phyloP scores from a whole-genome alignment of 1,140 invertebrate species.

The Aphaenogaster ashmeadi region DNA sequence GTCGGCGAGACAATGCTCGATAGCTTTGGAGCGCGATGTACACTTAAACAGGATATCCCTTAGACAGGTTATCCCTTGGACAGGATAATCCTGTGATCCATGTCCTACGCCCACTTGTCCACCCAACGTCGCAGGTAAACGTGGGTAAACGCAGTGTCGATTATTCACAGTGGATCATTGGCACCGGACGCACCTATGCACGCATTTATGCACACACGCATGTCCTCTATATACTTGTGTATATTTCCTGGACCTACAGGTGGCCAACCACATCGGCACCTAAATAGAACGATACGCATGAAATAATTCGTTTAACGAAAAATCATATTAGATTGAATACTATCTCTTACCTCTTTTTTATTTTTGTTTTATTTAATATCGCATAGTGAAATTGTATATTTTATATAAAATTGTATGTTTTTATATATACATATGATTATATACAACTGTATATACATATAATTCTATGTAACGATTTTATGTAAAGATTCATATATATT shows the following conservation, averaged over 20 bases:
- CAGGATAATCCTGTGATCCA: constrained; percentile 69
- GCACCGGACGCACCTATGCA: constrained; percentile 37
- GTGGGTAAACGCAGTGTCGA: constrained; percentile 67
- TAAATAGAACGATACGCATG: not conserved
- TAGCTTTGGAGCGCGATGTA: constrained; percentile 21
- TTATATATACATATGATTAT: too few relatives aligned
- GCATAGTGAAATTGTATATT: not conserved
- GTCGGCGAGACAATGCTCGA: constrained; percentile 37
- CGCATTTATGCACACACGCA: constrained; percentile 34
- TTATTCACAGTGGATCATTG: constrained; percentile 73
- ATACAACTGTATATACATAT: too few relatives aligned
- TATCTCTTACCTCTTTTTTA: not conserved
- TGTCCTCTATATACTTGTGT: not conserved
- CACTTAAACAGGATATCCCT: constrained; percentile 48
- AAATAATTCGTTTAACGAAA: constrained; percentile 2
- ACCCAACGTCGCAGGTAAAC: constrained; percentile 71
- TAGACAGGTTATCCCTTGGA: constrained; percentile 34
- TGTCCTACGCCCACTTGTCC: constrained; percentile 69
- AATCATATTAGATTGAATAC: not conserved
- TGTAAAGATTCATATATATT: not conserved
- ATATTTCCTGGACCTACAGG: constrained; percentile 18
- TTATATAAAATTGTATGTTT: not conserved
- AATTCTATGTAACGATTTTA: not conserved
- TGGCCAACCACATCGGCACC: not conserved
- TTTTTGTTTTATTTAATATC: not conserved